phyloP scores from a whole-genome alignment of 2,888 invertebrate genomes.

The Amiota mariae region DNA sequence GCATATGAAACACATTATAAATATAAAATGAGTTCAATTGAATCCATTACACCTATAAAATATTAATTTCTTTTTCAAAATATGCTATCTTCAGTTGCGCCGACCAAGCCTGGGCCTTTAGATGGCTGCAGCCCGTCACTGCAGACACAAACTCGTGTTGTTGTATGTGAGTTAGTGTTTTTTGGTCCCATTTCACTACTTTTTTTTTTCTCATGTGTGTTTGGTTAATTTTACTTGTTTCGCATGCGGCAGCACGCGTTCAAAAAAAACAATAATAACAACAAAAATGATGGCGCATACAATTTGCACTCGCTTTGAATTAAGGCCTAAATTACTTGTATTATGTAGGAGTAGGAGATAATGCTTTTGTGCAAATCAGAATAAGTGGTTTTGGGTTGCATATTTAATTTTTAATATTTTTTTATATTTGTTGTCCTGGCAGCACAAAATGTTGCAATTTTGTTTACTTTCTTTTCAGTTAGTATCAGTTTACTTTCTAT shows the following conservation, averaged over 20 bases:
- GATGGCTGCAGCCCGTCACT: no score
- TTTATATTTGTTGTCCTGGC: conserved; percentile 34
- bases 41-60: no score
- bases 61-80: no score
- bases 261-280: not conserved
- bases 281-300: conserved; percentile 1
- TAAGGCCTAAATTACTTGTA: no score
- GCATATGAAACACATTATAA: no score
- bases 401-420: conserved; percentile 42
- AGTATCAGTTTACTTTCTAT: no score
- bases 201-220: conserved; percentile 5
- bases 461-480: conserved; percentile 52
- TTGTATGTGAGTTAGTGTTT: not conserved
- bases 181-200: not conserved
- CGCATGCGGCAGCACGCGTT: conserved; percentile 22
- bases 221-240: conserved; percentile 20
- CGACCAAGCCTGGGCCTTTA: not conserved
- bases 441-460: not conserved
- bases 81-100: no score
- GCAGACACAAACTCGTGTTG: not conserved
- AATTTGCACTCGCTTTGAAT: not conserved
- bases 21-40: no score
- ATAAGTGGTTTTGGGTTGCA: conserved; percentile 38
- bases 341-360: conserved; percentile 27
- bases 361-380: conserved; percentile 16